Conservation (phyloP, 2,888 invertebrate genomes). For the Tenthredo notha region DNA sequence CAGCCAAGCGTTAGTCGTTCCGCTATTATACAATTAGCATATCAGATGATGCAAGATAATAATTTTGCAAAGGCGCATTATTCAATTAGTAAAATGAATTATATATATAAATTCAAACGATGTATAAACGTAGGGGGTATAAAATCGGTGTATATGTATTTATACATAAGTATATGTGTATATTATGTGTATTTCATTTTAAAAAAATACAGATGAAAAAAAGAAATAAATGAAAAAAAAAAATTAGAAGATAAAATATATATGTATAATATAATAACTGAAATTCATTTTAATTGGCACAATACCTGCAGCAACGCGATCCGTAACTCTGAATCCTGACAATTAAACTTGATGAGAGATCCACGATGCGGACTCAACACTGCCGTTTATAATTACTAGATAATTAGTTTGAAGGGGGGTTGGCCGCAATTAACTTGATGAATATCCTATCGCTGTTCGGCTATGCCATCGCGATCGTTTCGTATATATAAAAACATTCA, state of each 20-base stretch:
- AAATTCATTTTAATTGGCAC: slow-evolving; percentile 75
- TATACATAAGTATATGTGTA: neutral
- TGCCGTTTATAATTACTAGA: slow-evolving; percentile 68
- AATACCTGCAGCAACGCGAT: slow-evolving; percentile 3
- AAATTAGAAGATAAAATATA: neutral
- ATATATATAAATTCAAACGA: neutral
- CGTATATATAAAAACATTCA: neutral
- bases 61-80: neutral
- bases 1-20: neutral
- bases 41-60: slow-evolving; percentile 21
- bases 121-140: neutral
- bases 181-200: neutral
- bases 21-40: neutral
- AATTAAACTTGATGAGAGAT: slow-evolving; percentile 45
- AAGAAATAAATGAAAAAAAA: neutral
- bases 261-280: slow-evolving; percentile 72
- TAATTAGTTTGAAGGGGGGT: slow-evolving; percentile 72
- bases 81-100: slow-evolving; percentile 28
- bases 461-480: too few relatives aligned
- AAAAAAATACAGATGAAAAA: neutral
- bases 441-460: slow-evolving; percentile 63
- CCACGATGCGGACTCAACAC: slow-evolving; percentile 24
- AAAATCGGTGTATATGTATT: neutral
- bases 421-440: slow-evolving; percentile 72
- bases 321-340: slow-evolving; percentile 43